Evolutionary conservation across 2,797 vertebrate species (phyloP), one percentile per base, ranked within the genome.

Genomic region (Myotis planiceps): DNA sequence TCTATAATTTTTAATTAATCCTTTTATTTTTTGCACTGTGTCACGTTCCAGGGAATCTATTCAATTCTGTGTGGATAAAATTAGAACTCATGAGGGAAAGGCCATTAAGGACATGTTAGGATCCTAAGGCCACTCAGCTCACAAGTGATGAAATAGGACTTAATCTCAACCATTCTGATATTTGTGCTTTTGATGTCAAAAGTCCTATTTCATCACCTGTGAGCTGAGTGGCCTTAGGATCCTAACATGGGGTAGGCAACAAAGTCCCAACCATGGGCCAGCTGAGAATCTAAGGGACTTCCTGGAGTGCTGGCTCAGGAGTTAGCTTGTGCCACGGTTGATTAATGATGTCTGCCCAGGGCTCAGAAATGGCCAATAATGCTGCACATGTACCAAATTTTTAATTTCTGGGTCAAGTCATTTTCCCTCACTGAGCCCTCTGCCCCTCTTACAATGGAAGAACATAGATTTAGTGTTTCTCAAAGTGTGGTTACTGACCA

Each of bases 11-110:
- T 94, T 58, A 82, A 92, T 83, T 58, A 78, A 78, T 78, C 25
- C 9, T 42, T 90, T 55, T 84, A 53, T 51, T 72, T 78, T 76
- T 69, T 85, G 45, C 2, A 84, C 9, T 4, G 74, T 85, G 7
- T 16, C 53, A 45, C 79, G 2, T 37, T 88, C 29, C 34, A 85
- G 32, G 84, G 37, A 21, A 79, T 86, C 29, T 72, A 18, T 72
- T 81, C 47, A 83, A 79, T 86, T 83, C 74, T 39, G 74, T 58
- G 23, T 76, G 65, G 34, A 79, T 79, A 83, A 83, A 94, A 82
- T 65, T 51, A 37, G 55, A 86, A 91, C 47, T 69, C 66, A 27
- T 83, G 39, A 93, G 53, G 51, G 8, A 29, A 91, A 85, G 42
- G 5, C 7, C 86, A 95, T 39, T 90, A 88, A 81, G 39, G 72